Evolutionary conservation across 2,888 invertebrate genomes (phyloP), one percentile per base, ranked within the genome.

Genomic region (Chymomyza procnemis): DNA sequence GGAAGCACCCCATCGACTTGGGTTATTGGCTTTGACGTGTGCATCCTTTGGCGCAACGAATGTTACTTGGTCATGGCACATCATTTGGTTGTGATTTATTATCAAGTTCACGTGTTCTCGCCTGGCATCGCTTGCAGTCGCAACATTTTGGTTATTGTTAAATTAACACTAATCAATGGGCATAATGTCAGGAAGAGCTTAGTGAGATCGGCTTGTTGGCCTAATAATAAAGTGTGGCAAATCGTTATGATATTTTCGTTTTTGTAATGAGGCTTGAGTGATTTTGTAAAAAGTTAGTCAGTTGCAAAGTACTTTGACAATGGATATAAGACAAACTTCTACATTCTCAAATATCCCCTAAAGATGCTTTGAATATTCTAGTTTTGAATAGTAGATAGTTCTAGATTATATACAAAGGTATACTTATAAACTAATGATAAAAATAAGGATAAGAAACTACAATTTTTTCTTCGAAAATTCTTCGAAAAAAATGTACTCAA

Each of bases 1-100:
- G 66, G 41, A 50, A 50, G 63, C 52, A 67, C 67, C 52, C 54
- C 47, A 60, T 30, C 8, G 47, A 6, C 62, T 26, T 16, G 52
- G 55, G 8, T 26, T 62, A n/a, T 26, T 16, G 30, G 47, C 48
- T 19, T 16, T 59, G 18, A 65, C 56, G 50, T n/a, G 16, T 50
- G 70, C 71, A 76, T 67, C 34, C 78, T 61, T 54, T 61, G 58
- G 79, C 76, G 78, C 73, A 76, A 50, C 80, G 69, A 88, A 84
- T 86, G 62, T 64, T 9, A 48, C 50, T 81, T 75, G 75, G 83
- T 83, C 86, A 87, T 80, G 88, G 70, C 52, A 78, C 68, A 76
- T 85, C 75, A 75, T 67, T 61, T 61, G 67, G 41, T 56, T 60
- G 58, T 46, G 60, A 64, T 66, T 65, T 67, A 70, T 78, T 76